A percentile compares a stretch with the other conserved stretches of the same genome.
These are phyloP conservation scores for Drosophila repletoides DNA, from an alignment of 1,140 invertebrate species.

Conservation along the genomic window DNA sequence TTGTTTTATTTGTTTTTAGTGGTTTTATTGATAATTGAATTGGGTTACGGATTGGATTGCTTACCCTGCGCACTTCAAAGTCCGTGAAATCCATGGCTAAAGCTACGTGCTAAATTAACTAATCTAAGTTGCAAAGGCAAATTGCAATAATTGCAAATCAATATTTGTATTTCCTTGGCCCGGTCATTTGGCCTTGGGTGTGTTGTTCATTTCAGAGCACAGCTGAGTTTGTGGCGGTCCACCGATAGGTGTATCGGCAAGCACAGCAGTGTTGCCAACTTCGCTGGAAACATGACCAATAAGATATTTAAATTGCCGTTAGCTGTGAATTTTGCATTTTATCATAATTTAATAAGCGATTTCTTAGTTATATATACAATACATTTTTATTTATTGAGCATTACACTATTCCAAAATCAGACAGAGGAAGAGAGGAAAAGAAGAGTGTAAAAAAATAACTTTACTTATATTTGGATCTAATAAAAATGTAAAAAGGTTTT, in stretches of 20 bases:
- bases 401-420: too few species aligned
- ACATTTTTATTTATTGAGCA: too few species aligned
- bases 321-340: too few species aligned
- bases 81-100: slow-evolving; percentile 74
- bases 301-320: background rate
- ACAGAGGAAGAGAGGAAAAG: too few species aligned
- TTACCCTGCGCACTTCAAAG: slow-evolving; percentile 76
- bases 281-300: background rate
- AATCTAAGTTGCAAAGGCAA: slow-evolving; percentile 38
- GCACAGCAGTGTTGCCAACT: background rate
- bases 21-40: background rate
- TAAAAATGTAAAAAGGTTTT: too few species aligned
- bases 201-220: slow-evolving; percentile 19
- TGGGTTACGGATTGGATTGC: too few species aligned
- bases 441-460: too few species aligned
- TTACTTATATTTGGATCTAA: too few species aligned
- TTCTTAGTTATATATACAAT: too few species aligned
- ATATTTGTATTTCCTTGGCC: slow-evolving; percentile 52
- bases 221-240: slow-evolving; percentile 19
- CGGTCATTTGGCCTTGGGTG: slow-evolving; percentile 25
- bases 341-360: too few species aligned
- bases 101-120: slow-evolving; percentile 30
- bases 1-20: background rate
- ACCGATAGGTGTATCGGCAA: background rate
- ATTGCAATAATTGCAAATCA: slow-evolving; percentile 58